Conservation (phyloP, 2,888 invertebrate genomes). For the Hedychridium roseum region DNA sequence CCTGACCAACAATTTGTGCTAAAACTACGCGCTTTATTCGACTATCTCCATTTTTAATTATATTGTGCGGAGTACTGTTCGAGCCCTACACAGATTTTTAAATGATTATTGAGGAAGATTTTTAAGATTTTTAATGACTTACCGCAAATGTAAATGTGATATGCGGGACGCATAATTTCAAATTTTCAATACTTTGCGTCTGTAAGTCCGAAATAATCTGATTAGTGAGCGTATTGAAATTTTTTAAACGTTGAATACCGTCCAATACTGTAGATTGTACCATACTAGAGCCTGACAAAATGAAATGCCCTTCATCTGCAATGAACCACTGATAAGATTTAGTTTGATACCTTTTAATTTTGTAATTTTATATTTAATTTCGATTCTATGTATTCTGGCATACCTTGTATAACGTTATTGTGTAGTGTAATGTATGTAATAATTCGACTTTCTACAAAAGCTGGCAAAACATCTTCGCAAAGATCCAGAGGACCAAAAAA, state of each 20-base stretch:
- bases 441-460: conserved; percentile 38
- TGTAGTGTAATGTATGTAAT: conserved; percentile 52
- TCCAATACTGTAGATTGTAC: conserved; percentile 47
- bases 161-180: conserved; percentile 32
- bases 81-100: conserved; percentile 23
- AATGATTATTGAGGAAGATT: background rate
- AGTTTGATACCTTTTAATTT: conserved; percentile 2
- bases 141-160: conserved; percentile 55
- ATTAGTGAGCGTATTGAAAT: conserved; percentile 20
- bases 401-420: conserved; percentile 42
- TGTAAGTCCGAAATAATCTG: conserved; percentile 21
- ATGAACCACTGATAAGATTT: conserved; percentile 10
- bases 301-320: conserved; percentile 44
- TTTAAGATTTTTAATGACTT: conserved; percentile 20
- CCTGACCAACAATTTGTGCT: conserved; percentile 47
- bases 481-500: conserved; percentile 41
- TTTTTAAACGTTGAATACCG: conserved; percentile 30
- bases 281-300: conserved; percentile 52
- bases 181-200: conserved; percentile 17
- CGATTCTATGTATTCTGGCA: background rate
- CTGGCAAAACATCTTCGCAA: conserved; percentile 41
- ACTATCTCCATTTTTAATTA: conserved; percentile 13
- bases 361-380: background rate
- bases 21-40: conserved; percentile 33
- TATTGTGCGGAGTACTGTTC: conserved; percentile 15